Evolutionary conservation across 2,113 vertebrate genomes (phyloP), one percentile per base, ranked within the genome.

Genomic region (Passer domesticus): DNA sequence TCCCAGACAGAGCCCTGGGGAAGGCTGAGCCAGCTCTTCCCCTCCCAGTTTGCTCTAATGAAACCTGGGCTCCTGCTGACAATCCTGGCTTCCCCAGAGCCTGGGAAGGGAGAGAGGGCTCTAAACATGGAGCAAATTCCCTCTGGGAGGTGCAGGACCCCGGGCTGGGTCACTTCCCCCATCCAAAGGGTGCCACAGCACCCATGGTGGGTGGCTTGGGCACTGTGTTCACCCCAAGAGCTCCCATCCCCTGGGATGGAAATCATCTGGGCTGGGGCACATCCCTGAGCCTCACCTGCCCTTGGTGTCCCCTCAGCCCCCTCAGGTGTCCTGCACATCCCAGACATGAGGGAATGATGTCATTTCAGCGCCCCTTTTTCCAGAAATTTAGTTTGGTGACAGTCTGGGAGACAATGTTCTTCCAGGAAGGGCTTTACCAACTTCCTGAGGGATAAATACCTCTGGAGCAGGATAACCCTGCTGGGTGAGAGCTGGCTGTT

Each of bases 371-470:
- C 49, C 2, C 0, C 6, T 0, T 44, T 58, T 53, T 13, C 66
- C 83, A 67, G 18, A 11, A 35, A 22, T 52, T 39, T 24, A 7
- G 5, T 31, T 7, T 3, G 3, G 28, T 6, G n/a, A 2, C 3
- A 7, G 5, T 39, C 7, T 50, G 35, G 41, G 41, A 43, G 44
- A 30, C 46, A 30, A 17, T 1, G 2, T 52, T 13, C 33, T 47
- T 7, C 6, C 35, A 4, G 7, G 5, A 16, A n/a, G 8, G 9
- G 13, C 8, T 50, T 31, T 7, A 0, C 11, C 0, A 0, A 0
- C 21, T 58, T 76, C 68, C 78, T 0, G 0, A 49, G 82, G 78
- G 28, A 10, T 21, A 8, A 13, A 1, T 1, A 2, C 24, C 18
- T 50, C 22, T 1, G 13, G 64, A 69, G 50, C 41, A 25, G 44